Evolutionary conservation across 2,797 vertebrate genomes (phyloP).

Genomic region (Anas bahamensis): DNA sequence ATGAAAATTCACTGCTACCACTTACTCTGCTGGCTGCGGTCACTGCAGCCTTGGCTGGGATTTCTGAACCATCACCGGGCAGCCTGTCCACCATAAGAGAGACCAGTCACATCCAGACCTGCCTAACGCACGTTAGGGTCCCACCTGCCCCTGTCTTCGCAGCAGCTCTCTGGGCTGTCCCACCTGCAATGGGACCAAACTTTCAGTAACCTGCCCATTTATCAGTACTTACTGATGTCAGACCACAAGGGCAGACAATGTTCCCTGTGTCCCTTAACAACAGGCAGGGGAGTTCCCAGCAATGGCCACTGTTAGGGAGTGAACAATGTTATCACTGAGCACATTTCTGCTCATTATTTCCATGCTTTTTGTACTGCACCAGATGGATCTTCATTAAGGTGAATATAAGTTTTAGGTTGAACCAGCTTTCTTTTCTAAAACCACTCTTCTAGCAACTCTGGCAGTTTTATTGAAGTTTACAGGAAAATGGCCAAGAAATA

Average conservation of each 20-base stretch:
- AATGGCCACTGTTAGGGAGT: background rate
- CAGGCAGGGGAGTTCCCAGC: background rate
- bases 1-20: background rate
- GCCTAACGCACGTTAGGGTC: background rate
- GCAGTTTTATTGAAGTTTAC: background rate
- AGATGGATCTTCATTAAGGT: background rate
- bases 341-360: background rate
- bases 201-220: background rate
- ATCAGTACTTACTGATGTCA: background rate
- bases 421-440: background rate
- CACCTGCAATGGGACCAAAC: background rate
- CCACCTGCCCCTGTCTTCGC: rapidly evolving
- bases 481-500: background rate
- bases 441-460: background rate
- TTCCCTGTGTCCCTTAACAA: background rate
- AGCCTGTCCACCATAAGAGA: background rate
- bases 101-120: background rate
- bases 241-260: background rate
- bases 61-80: background rate
- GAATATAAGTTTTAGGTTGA: background rate
- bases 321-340: background rate
- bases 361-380: background rate
- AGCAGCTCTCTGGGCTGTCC: background rate
- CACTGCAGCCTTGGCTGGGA: background rate
- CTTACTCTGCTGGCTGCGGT: background rate